Base-by-base conservation (phyloP, 2,113 vertebrate genomes). In the Uropsilus gracilis region DNA sequence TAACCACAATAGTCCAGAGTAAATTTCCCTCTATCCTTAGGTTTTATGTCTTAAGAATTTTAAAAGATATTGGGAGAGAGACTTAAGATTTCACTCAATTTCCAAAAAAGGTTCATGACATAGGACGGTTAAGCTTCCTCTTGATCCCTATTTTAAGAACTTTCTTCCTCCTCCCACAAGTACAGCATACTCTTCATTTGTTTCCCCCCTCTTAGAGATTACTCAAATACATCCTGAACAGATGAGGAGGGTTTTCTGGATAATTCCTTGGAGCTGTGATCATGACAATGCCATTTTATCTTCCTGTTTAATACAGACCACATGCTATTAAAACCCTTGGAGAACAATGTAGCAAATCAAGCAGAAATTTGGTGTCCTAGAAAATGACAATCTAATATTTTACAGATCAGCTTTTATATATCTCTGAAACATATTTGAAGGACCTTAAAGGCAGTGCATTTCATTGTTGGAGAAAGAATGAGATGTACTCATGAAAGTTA, bases 1-100 rank as follows among this genome's bases (percentile, higher is more conserved):
- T 8, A 42, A 75, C 69, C 46, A 72, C 53, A 71, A 66, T 22
- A 77, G 92, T 92, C 94, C 46, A 94, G 44, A 96, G 22, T 73
- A 68, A 24, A 63, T 89, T 91, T 91, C 20, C 22, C 82, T 76
- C 0, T 78, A 46, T 66, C 14, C 18, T 7, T 91, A 3, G 0
- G 6, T 78, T 26, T 61, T 81, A 30, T 90, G 28, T 77, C 42
- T 72, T 86, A 50, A 0, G 57, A 82, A 73, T 82, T 91, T 83
- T 89, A 78, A 89, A 86, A 37, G 53, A 64, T 50, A 59, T 53
- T 32, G 24, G 81, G 72, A 87, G 90, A 61, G 64, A 84, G 30
- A 34, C 14, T 42, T 42, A 32, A 86, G 42, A 6, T 24, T 64
- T 91, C 39, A 26, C 73, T 39, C 26, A 10, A 42, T 77, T 89